phyloP scores from a whole-genome alignment of 1,140 invertebrate genomes.

The Calephelis nemesis region DNA sequence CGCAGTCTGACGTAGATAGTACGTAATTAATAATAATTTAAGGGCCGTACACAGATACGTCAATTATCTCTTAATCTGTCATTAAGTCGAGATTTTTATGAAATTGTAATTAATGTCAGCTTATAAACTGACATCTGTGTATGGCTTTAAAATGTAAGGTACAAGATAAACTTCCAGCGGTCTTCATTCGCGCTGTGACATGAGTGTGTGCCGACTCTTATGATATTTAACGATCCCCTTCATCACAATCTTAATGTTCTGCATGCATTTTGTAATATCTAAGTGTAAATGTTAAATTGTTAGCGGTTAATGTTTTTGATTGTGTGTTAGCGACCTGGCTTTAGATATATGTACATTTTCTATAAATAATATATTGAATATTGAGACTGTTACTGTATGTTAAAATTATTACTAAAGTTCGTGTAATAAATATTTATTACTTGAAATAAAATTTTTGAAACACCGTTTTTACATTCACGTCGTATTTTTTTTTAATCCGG shows the following conservation, averaged over 20 bases:
- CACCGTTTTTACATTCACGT: not conserved
- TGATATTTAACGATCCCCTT: conserved; percentile 3
- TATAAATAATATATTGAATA: conserved; percentile 14
- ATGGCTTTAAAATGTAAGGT: no score
- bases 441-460: conserved; percentile 6
- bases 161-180: no score
- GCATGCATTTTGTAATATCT: conserved; percentile 12
- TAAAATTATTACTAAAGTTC: conserved; percentile 15
- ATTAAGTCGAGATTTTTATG: no score
- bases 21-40: no score
- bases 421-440: conserved; percentile 10
- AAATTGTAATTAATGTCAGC: no score
- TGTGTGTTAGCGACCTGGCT: conserved; percentile 10
- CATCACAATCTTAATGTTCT: conserved; percentile 18
- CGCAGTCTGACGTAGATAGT: no score
- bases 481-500: not conserved
- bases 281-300: conserved; percentile 18
- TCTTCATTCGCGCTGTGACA: not conserved
- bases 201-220: conserved; percentile 3
- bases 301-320: conserved; percentile 10
- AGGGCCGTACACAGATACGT: no score
- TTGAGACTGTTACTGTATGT: conserved; percentile 15
- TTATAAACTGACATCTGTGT: no score
- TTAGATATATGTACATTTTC: conserved; percentile 14
- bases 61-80: no score